Evolutionary conservation across 2,888 invertebrate genomes (phyloP).

Genomic region (Sphinx pinastri): DNA sequence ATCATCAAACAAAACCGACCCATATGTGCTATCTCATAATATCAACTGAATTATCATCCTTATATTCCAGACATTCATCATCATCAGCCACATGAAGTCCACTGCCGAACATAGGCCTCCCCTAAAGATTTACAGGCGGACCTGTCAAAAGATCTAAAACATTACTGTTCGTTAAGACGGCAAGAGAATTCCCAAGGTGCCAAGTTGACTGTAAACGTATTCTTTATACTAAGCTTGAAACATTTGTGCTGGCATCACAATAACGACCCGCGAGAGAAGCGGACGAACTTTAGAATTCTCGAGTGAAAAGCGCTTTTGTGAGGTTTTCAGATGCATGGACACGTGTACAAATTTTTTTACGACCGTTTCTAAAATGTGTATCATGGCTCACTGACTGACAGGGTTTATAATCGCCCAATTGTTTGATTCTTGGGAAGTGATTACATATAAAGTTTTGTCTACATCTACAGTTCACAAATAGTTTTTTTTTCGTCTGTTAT

Average conservation of each 20-base stretch:
- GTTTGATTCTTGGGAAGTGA: background rate
- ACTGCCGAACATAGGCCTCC: no score
- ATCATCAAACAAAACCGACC: no score
- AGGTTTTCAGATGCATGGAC: background rate
- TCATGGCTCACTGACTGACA: background rate
- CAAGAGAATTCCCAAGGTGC: background rate
- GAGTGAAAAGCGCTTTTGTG: constrained; percentile 6
- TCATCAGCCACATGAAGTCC: no score
- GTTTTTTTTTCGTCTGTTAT: background rate
- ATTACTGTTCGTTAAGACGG: no score
- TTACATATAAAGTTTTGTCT: no score
- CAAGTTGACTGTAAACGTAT: background rate
- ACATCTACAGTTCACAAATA: background rate
- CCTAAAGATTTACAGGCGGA: no score
- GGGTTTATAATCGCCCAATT: background rate
- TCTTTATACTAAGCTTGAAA: background rate
- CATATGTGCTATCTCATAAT: no score
- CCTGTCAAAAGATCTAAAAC: no score
- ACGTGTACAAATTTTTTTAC: background rate
- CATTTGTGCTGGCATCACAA: background rate
- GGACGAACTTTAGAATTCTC: constrained; percentile 5
- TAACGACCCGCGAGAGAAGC: background rate
- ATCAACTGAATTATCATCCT: no score
- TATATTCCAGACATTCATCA: no score
- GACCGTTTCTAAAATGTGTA: background rate